These are phyloP conservation scores for Pteronura brasiliensis DNA, from an alignment of 2,113 vertebrate species.

Conservation along the genomic window DNA sequence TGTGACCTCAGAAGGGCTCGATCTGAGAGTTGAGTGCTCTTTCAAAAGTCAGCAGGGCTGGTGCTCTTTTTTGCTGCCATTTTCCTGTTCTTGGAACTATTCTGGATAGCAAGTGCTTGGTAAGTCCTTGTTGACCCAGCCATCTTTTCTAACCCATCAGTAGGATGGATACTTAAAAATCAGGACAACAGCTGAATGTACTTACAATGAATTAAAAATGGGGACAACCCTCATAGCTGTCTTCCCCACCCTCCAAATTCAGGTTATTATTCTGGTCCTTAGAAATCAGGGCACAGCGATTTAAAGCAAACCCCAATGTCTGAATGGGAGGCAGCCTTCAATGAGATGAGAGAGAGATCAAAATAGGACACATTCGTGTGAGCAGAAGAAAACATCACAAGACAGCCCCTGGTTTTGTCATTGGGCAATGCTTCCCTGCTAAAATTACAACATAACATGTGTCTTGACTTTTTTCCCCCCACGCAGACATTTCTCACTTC, in stretches of 20 bases:
- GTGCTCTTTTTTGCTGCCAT: not conserved
- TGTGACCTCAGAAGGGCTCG: not conserved
- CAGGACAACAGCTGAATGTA: not conserved
- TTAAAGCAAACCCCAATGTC: not conserved
- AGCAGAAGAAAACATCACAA: slow-evolving; percentile 42
- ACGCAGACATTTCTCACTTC: slow-evolving; percentile 73
- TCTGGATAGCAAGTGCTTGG: not conserved
- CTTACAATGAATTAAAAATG: not conserved
- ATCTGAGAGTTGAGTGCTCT: not conserved
- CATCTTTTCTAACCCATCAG: not conserved
- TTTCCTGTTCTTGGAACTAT: not conserved
- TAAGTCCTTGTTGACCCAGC: not conserved
- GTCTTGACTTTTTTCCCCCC: slow-evolving; percentile 55
- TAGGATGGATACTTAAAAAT: not conserved
- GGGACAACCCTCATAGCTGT: not conserved
- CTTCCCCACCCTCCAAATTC: not conserved
- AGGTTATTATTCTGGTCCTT: not conserved
- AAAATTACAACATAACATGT: slow-evolving; percentile 36
- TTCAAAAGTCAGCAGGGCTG: not conserved
- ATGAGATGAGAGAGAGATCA: not conserved
- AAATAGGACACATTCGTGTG: not conserved
- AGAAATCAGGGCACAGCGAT: not conserved
- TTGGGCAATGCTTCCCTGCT: slow-evolving; percentile 46
- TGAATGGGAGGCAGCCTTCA: not conserved
- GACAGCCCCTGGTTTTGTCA: slow-evolving; percentile 26